Conservation (phyloP, 2,888 invertebrate species). For the Drosophila meridionalis region DNA sequence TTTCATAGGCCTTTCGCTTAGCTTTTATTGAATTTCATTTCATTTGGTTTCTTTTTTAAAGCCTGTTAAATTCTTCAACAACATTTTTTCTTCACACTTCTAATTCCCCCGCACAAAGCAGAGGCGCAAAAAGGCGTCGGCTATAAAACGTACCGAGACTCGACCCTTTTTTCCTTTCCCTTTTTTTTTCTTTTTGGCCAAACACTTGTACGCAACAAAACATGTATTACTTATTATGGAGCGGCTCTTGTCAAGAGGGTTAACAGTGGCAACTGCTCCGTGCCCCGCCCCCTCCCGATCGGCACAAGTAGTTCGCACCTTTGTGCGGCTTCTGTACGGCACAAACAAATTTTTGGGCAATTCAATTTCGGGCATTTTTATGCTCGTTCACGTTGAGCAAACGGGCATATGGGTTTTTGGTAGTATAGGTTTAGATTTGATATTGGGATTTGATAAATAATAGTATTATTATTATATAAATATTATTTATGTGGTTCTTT, state of each 20-base stretch:
- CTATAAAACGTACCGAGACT: conserved; percentile 52
- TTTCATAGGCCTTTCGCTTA: conserved; percentile 35
- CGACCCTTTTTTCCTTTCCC: conserved; percentile 39
- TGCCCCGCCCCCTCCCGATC: not conserved
- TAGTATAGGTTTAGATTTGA: too few relatives aligned
- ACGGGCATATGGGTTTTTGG: not conserved
- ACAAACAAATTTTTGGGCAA: conserved; percentile 64
- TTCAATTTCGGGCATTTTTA: conserved; percentile 60
- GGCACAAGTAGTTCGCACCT: conserved; percentile 71
- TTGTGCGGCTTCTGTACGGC: conserved; percentile 64
- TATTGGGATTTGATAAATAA: too few relatives aligned
- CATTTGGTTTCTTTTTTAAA: conserved; percentile 35
- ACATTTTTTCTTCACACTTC: conserved; percentile 29
- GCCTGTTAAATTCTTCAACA: conserved; percentile 50
- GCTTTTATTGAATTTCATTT: conserved; percentile 53
- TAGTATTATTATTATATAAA: too few relatives aligned
- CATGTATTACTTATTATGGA: conserved; percentile 65
- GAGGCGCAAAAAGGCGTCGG: conserved; percentile 36
- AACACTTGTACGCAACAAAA: conserved; percentile 59
- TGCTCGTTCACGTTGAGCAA: conserved; percentile 9
- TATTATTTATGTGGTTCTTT: too few relatives aligned
- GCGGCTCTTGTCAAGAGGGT: conserved; percentile 61
- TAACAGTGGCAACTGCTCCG: conserved; percentile 30
- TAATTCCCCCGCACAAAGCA: conserved; percentile 29
- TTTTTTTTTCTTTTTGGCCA: not conserved